Evolutionary conservation across 2,797 vertebrate genomes (phyloP).

Genomic region (Phalanger gymnotis): DNA sequence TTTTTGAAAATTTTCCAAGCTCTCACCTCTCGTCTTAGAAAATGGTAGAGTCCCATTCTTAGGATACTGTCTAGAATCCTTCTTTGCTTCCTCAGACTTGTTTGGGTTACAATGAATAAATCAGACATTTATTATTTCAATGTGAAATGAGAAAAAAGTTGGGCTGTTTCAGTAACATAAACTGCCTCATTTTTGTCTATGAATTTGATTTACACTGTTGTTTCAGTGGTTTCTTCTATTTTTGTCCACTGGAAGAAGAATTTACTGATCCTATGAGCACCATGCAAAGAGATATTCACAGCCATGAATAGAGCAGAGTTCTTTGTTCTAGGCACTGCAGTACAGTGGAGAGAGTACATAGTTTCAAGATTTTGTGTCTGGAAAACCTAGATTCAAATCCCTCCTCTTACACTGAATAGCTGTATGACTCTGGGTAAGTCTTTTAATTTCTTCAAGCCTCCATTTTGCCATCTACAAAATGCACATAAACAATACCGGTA

Average conservation of each 20-base stretch:
- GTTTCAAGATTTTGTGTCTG: neutral
- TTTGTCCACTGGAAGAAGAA: neutral
- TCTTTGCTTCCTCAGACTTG: constrained; percentile 17
- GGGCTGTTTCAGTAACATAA: neutral
- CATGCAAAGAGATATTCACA: constrained; percentile 16
- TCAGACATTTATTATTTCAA: constrained; percentile 15
- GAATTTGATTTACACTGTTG: neutral
- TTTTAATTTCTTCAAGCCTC: neutral
- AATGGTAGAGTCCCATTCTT: neutral
- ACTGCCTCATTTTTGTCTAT: neutral
- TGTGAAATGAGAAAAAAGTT: constrained; percentile 17
- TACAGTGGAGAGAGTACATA: neutral
- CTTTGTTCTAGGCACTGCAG: constrained; percentile 12
- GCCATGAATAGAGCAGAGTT: constrained; percentile 19
- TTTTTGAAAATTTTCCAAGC: neutral
- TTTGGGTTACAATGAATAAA: constrained; percentile 16
- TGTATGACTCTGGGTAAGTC: neutral
- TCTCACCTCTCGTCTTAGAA: neutral
- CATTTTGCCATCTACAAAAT: neutral
- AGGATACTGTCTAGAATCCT: neutral
- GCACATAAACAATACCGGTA: neutral
- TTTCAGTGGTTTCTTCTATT: constrained; percentile 1
- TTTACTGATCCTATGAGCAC: constrained; percentile 18
- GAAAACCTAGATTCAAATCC: neutral
- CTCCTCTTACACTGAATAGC: neutral